phyloP scores from a whole-genome alignment of 2,888 invertebrate genomes.

The Protophormia terraenovae region DNA sequence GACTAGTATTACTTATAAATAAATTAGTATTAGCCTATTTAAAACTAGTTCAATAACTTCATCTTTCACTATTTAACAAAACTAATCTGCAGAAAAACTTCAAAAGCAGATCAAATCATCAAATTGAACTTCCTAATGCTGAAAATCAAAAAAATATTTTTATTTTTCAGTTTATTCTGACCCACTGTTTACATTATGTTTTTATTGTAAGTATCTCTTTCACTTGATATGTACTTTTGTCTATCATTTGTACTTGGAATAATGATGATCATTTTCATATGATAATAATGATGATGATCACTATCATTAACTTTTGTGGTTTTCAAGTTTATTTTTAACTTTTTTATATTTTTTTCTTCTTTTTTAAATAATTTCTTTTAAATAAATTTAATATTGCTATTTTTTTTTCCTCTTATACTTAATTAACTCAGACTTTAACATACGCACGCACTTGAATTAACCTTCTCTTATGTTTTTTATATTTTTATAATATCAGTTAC shows the following conservation, averaged over 20 bases:
- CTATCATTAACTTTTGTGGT: neutral
- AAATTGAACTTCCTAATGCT: no score
- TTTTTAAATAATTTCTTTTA: neutral
- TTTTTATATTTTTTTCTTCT: neutral
- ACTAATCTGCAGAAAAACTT: no score
- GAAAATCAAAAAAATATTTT: no score
- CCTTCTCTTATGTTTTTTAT: no score
- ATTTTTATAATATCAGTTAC: no score
- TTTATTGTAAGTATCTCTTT: neutral
- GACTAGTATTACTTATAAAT: no score
- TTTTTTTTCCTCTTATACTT: neutral
- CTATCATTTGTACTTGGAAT: neutral
- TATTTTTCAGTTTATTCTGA: no score
- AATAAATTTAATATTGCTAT: neutral
- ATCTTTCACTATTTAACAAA: no score
- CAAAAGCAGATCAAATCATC: no score
- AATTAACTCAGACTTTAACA: neutral
- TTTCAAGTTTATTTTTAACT: constrained; percentile 1
- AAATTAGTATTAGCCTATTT: no score
- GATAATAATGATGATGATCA: neutral
- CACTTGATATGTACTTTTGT: neutral
- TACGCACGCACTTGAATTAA: neutral
- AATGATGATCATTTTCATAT: constrained; percentile 3
- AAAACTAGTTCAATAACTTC: no score
- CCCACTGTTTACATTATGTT: no score